Percentiles rank a stretch among this genome's conserved stretches.
Evolutionary conservation across 1,140 invertebrate genomes (phyloP).

Genomic region (Choristoneura fumiferana): DNA sequence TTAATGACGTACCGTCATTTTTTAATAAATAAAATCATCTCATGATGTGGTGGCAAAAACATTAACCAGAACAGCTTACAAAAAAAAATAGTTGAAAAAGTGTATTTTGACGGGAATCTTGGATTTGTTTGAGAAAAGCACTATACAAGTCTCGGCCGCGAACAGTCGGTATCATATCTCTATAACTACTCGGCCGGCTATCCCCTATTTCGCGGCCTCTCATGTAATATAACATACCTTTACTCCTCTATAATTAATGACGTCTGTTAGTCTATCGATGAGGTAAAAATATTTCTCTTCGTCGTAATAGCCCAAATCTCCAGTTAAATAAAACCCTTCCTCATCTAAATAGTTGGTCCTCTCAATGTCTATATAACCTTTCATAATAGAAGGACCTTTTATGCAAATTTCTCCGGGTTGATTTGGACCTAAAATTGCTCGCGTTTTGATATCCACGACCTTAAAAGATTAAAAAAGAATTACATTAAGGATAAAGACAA

Average conservation of each 20-base stretch:
- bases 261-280: conserved; percentile 87
- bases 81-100: no score
- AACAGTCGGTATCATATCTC: no score
- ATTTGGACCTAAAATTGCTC: conserved; percentile 77
- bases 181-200: no score
- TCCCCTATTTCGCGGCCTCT: no score
- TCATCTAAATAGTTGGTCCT: conserved; percentile 83
- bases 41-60: no score
- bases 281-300: conserved; percentile 84
- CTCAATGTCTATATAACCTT: conserved; percentile 82
- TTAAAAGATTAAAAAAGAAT: conserved; percentile 37
- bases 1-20: no score
- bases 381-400: conserved; percentile 80
- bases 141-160: no score
- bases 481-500: no score
- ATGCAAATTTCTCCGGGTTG: conserved; percentile 82
- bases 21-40: no score
- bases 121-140: no score
- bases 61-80: no score
- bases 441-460: conserved; percentile 78
- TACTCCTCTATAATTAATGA: conserved; percentile 87
- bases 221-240: conserved; percentile 28
- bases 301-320: conserved; percentile 88
- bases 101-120: no score
- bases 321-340: conserved; percentile 89